Percentiles rank a stretch among this genome's conserved stretches.
Evolutionary conservation across 2,888 invertebrate species (phyloP).

Genomic region (Stenolophus ochropezus): DNA sequence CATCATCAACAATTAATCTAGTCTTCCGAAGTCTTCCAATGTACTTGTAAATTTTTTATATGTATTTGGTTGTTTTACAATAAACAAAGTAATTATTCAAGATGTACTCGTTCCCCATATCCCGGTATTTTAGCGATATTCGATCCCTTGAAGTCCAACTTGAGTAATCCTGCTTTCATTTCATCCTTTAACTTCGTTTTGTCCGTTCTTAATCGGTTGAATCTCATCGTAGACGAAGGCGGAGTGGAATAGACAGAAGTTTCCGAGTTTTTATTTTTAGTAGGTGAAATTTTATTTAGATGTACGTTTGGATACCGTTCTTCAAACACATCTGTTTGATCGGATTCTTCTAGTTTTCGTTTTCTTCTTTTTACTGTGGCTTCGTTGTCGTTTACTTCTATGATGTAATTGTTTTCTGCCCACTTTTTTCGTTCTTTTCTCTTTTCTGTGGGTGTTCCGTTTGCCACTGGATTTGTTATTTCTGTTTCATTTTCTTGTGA

Average conservation of each 20-base stretch:
- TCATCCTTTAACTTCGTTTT: not conserved
- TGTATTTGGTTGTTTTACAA: constrained; percentile 2
- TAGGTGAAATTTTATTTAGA: too few relatives aligned
- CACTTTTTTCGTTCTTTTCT: not conserved
- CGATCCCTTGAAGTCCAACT: constrained; percentile 26
- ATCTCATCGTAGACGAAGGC: not conserved
- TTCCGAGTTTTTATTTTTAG: not conserved
- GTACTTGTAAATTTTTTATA: not conserved
- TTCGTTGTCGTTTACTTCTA: not conserved
- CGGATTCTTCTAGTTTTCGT: not conserved
- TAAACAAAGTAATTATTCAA: not conserved
- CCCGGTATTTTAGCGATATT: constrained; percentile 37
- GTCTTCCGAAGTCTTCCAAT: constrained; percentile 34
- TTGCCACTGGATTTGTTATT: not conserved
- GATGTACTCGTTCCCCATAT: constrained; percentile 27
- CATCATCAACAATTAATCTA: constrained; percentile 9
- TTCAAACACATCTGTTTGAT: not conserved
- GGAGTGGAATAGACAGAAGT: not conserved
- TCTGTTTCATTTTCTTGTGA: not conserved
- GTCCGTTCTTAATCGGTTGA: not conserved
- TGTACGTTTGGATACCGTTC: not conserved
- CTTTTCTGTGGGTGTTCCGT: not conserved
- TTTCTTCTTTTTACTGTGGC: not conserved
- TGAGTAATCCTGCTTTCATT: not conserved
- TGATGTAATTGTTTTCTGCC: not conserved